Evolutionary conservation across 1,140 invertebrate species (phyloP), one percentile per base, ranked within the genome.

Genomic region (Drosophila sturtevanti): DNA sequence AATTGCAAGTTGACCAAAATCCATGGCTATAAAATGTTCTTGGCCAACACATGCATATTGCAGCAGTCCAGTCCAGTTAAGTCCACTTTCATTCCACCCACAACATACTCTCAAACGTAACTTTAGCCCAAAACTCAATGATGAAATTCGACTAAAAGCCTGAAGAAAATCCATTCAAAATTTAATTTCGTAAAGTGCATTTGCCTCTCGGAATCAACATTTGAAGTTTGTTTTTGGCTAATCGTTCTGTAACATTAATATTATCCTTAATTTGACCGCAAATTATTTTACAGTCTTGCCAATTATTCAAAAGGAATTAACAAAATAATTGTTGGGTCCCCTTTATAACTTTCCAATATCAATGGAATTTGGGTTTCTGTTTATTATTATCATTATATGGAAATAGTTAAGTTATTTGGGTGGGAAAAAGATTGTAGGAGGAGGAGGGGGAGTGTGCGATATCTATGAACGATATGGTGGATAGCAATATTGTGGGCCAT

Each of bases 161-260:
- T 21, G 41, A 48, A 48, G 41, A 48, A 48, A 48, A 21, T 10
- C 41, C 18, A 11, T 48, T 34, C n/a, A n/a, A 35, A 27, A 56
- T 56, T 56, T 56, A 56, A 56, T 56, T 56, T 56, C 27, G 27
- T 14, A 27, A 56, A 56, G 54, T 56, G 54, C 54, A 56, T 56
- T 56, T 35, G 14, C 16, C 14, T 27, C 12, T 44, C 16, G 37
- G 37, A n/a, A 38, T 41, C 27, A 6, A 4, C 27, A 10, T n/a
- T 24, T 24, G 27, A 7, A 31, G 6, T 31, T 31, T 7, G 5
- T 31, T 31, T 31, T 31, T 22, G 18, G 48, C 48, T 52, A 52
- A 24, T 52, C 27, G 27, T 34, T 31, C 11, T 22, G 27, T 14
- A 4, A 34, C 54, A 56, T 56, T 56, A 56, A 56, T 34, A 14